Evolutionary conservation across 2,797 vertebrate species (phyloP).

Genomic region (Lindbergichthys nudifrons): DNA sequence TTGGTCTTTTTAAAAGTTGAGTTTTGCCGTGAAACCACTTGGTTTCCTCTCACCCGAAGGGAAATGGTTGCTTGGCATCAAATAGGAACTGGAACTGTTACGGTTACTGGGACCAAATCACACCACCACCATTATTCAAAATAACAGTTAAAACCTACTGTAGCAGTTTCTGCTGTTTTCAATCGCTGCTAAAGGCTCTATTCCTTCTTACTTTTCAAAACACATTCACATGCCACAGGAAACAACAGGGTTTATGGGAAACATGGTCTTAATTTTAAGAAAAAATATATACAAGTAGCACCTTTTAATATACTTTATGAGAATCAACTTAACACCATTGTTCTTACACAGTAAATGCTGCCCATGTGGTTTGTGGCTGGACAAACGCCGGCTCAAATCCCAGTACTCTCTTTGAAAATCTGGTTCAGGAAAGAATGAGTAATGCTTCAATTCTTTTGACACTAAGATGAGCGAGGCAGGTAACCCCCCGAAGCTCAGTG

Average conservation of each 20-base stretch:
- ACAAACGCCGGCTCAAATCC: slow-evolving; percentile 35
- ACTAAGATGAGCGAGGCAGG: slow-evolving; percentile 30
- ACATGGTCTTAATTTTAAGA: slow-evolving; percentile 66
- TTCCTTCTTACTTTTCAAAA: slow-evolving; percentile 37
- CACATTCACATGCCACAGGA: slow-evolving; percentile 52
- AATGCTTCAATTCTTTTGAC: slow-evolving; percentile 32
- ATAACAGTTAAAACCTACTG: slow-evolving; percentile 36
- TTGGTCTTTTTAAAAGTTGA: neutral
- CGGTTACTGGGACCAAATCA: slow-evolving; percentile 27
- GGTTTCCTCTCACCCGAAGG: slow-evolving; percentile 12
- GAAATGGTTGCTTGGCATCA: slow-evolving; percentile 13
- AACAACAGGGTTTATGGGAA: slow-evolving; percentile 59
- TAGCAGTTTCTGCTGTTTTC: slow-evolving; percentile 38
- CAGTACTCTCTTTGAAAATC: slow-evolving; percentile 13
- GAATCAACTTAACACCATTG: slow-evolving; percentile 60
- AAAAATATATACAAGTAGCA: slow-evolving; percentile 62
- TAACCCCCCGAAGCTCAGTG: slow-evolving; percentile 26
- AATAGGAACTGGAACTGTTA: slow-evolving; percentile 24
- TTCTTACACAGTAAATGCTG: slow-evolving; percentile 49
- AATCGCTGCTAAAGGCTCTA: slow-evolving; percentile 13
- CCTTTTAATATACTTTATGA: slow-evolving; percentile 63
- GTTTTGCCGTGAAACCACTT: neutral
- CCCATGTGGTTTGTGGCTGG: slow-evolving; percentile 56
- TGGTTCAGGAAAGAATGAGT: slow-evolving; percentile 54
- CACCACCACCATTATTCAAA: slow-evolving; percentile 29